These are phyloP conservation scores for Dicrurus megarhynchus DNA, from an alignment of 2,113 vertebrate genomes.

Conservation along the genomic window DNA sequence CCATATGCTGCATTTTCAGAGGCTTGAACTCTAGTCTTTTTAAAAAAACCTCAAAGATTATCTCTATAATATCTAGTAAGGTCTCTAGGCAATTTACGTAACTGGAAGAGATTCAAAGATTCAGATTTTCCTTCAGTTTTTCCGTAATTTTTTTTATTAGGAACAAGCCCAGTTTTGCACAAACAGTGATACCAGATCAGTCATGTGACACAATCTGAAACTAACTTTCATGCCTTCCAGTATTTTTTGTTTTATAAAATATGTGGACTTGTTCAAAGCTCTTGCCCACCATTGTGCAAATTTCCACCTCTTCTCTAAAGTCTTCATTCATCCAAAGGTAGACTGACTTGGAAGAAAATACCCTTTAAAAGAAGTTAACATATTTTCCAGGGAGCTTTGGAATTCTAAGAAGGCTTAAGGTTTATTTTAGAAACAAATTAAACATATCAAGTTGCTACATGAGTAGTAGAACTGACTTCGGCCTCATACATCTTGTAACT, in stretches of 20 bases:
- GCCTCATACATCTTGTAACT: neutral
- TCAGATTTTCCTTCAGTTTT: neutral
- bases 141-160: neutral
- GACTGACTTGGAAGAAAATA: neutral
- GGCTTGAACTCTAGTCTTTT: neutral
- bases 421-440: constrained; percentile 27
- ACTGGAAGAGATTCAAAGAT: neutral
- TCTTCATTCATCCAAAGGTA: neutral
- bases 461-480: neutral
- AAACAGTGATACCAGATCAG: neutral
- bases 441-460: neutral
- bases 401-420: neutral
- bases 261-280: neutral
- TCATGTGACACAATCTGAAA: neutral
- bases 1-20: neutral
- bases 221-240: neutral
- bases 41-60: neutral
- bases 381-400: neutral
- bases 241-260: neutral
- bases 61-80: neutral
- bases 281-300: neutral
- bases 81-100: neutral
- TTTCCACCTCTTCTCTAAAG: neutral
- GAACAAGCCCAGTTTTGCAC: neutral
- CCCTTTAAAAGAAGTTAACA: neutral